Percentiles rank a stretch among this genome's conserved stretches.
phyloP scores from a whole-genome alignment of 2,888 invertebrate species.

The Tachina lurida region DNA sequence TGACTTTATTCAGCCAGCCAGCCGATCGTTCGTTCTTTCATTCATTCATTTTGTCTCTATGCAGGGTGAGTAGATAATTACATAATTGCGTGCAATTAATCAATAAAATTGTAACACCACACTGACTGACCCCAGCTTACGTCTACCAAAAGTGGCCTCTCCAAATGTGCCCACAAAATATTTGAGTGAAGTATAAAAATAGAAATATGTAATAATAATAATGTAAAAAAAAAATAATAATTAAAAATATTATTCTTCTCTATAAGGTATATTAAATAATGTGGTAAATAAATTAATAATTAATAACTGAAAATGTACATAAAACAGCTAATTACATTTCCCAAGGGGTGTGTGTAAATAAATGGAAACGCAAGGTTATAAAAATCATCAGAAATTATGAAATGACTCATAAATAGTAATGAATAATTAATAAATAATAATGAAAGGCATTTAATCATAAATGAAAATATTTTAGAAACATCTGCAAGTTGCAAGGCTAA shows the following conservation, averaged over 20 bases:
- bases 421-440: conserved; percentile 3
- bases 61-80: conserved; percentile 66
- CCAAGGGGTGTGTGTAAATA: conserved; percentile 12
- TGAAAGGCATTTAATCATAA: background rate
- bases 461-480: background rate
- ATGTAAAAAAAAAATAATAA: conserved; percentile 35
- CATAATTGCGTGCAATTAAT: conserved; percentile 72
- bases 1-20: conserved; percentile 1
- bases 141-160: background rate
- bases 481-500: too few relatives aligned
- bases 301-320: conserved; percentile 41
- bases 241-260: conserved; percentile 45
- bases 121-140: background rate
- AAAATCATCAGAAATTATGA: background rate
- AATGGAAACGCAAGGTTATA: conserved; percentile 17
- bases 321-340: conserved; percentile 57
- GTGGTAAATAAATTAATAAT: conserved; percentile 56
- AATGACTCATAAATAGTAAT: conserved; percentile 31
- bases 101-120: conserved; percentile 65
- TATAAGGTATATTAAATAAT: conserved; percentile 59
- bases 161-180: background rate
- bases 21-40: background rate
- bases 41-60: background rate
- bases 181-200: conserved; percentile 7
- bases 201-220: background rate